A percentile compares a stretch with the other conserved stretches of the same genome.
These are phyloP conservation scores for Laspeyria flexula DNA, from an alignment of 2,888 invertebrate species.

Conservation along the genomic window DNA sequence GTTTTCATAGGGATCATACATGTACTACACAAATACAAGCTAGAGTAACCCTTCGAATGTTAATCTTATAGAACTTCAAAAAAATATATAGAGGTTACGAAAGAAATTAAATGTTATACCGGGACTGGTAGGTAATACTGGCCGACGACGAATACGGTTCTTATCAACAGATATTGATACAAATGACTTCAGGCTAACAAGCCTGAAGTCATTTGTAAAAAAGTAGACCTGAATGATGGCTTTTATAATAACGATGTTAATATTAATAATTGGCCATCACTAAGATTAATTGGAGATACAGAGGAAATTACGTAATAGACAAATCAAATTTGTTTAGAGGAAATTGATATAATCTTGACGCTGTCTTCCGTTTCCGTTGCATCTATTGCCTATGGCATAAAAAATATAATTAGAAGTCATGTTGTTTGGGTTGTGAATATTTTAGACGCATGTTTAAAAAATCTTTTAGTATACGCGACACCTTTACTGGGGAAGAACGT, in stretches of 20 bases:
- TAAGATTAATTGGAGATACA: constrained; percentile 11
- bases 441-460: too few species aligned
- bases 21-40: constrained; percentile 22
- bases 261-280: constrained; percentile 20
- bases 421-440: neutral
- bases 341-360: constrained; percentile 3
- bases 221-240: too few species aligned
- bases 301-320: constrained; percentile 19
- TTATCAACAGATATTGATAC: too few species aligned
- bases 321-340: constrained; percentile 3
- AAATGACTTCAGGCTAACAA: too few species aligned
- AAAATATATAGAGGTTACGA: constrained; percentile 30
- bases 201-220: too few species aligned
- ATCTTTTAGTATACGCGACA: too few species aligned
- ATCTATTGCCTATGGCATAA: neutral
- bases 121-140: constrained; percentile 38
- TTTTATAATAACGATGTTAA: too few species aligned
- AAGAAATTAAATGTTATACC: constrained; percentile 17
- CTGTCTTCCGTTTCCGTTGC: neutral
- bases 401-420: neutral
- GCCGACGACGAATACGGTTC: too few species aligned
- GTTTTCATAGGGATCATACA: constrained; percentile 30
- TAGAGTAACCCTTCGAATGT: constrained; percentile 34
- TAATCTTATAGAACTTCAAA: constrained; percentile 42
- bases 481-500: too few species aligned